Conservation (phyloP, 2,888 invertebrate genomes). For the Pyralis farinalis region DNA sequence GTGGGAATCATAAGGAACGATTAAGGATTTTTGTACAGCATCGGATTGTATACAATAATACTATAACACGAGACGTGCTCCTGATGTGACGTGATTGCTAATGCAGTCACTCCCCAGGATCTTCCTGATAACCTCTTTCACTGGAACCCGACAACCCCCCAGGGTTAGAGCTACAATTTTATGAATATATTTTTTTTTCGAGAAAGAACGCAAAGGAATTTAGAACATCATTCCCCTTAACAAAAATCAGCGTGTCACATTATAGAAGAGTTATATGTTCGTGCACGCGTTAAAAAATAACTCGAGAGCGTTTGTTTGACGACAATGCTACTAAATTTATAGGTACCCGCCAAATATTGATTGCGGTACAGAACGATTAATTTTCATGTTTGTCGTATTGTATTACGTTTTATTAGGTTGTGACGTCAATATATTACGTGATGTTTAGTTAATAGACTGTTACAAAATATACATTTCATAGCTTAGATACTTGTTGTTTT, state of each 20-base stretch:
- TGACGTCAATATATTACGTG: slow-evolving; percentile 23
- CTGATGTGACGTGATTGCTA: too few relatives aligned
- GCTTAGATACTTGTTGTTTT: too few relatives aligned
- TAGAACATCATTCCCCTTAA: slow-evolving; percentile 39
- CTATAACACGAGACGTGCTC: too few relatives aligned
- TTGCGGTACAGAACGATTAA: slow-evolving; percentile 56
- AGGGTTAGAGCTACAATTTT: too few relatives aligned
- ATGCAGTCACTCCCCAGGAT: too few relatives aligned
- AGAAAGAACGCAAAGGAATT: too few relatives aligned
- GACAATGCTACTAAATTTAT: slow-evolving; percentile 55
- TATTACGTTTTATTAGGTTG: slow-evolving; percentile 27
- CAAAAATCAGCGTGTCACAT: slow-evolving; percentile 51
- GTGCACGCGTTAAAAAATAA: slow-evolving; percentile 33
- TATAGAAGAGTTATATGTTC: slow-evolving; percentile 48
- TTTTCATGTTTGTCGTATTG: slow-evolving; percentile 43
- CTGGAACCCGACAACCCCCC: too few relatives aligned
- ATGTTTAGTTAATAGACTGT: slow-evolving; percentile 6
- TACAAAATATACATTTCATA: neutral
- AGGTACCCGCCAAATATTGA: slow-evolving; percentile 47
- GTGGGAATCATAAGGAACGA: too few relatives aligned
- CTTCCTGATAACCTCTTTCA: too few relatives aligned
- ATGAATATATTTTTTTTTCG: too few relatives aligned
- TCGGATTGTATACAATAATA: too few relatives aligned
- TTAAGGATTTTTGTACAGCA: too few relatives aligned
- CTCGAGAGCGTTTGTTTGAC: slow-evolving; percentile 45